Percentiles rank a stretch among this genome's conserved stretches.
Evolutionary conservation across 2,113 vertebrate genomes (phyloP).

Genomic region (Corythaeola cristata): DNA sequence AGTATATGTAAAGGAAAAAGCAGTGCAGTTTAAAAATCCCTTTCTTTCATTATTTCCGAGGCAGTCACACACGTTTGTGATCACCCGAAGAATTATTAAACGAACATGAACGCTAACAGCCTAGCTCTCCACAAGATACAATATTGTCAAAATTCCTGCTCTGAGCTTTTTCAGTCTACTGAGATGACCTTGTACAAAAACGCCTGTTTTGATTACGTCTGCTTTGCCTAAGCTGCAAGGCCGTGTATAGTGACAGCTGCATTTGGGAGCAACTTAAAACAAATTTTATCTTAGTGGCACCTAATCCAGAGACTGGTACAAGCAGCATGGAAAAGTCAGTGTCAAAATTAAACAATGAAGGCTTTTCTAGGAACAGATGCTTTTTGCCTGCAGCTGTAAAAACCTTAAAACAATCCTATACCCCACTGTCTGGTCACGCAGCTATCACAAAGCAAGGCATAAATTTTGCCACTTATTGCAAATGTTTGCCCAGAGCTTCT

Average conservation of each 20-base stretch:
- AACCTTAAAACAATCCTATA: constrained; percentile 91
- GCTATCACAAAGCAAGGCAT: constrained; percentile 84
- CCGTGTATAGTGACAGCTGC: constrained; percentile 79
- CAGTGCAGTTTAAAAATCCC: not conserved
- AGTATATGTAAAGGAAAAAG: not conserved
- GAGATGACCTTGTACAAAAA: constrained; percentile 71
- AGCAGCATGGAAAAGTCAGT: constrained; percentile 83
- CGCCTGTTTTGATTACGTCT: constrained; percentile 74
- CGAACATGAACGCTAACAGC: constrained; percentile 50
- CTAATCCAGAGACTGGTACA: constrained; percentile 84
- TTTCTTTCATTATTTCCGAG: not conserved
- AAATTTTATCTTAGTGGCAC: constrained; percentile 81
- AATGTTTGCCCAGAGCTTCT: constrained; percentile 93
- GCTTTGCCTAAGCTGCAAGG: constrained; percentile 76
- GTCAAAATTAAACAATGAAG: constrained; percentile 85
- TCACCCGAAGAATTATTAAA: constrained; percentile 13
- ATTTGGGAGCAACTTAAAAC: constrained; percentile 80
- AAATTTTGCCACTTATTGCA: constrained; percentile 91
- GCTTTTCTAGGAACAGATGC: constrained; percentile 93
- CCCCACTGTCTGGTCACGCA: constrained; percentile 98
- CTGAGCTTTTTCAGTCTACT: constrained; percentile 55
- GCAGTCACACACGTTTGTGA: not conserved
- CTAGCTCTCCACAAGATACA: constrained; percentile 65
- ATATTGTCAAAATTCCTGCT: constrained; percentile 70
- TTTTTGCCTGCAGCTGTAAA: constrained; percentile 95